Evolutionary conservation across 2,888 invertebrate genomes (phyloP), one percentile per base, ranked within the genome.

Genomic region (Drosophila percnosoma): DNA sequence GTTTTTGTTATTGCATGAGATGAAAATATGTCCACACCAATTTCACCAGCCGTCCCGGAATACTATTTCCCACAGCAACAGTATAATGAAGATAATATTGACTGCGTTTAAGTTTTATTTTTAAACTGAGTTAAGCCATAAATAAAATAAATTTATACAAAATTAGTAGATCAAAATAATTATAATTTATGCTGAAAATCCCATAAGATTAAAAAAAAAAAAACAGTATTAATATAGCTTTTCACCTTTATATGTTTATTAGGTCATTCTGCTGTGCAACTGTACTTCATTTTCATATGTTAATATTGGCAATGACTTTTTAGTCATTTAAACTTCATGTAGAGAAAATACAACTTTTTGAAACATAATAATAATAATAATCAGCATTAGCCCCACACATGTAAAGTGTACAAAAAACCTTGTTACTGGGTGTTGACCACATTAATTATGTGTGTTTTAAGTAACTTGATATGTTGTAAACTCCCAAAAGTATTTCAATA

Each of bases 31-130:
- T 66, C 54, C 58, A 59, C 57, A 61, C 59, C 57, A 69, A 69
- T 74, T 57, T 66, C 31, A 68, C 67, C 80, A 60, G 34, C 60
- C 60, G 58, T 61, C 48, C 29, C 2, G 2, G 40, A 36, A 52
- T 40, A 68, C 82, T 65, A 75, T 73, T 68, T 69, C 74, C 71
- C 76, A 55, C 69, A 72, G 83, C 69, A 80, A 82, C 80, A 85
- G 73, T 68, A 77, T 63, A 62, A 29, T 33, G 29, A 21, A 54
- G 59, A 48, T 62, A 65, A 57, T 65, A 66, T 51, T 70, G 55
- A 61, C 29, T 65, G 61, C 67, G 67, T 74, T 84, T 87, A 70
- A 70, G 74, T 79, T 74, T 62, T 52, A 11, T 34, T 18, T 18
- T 7, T 15, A 7, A 15, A 4, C 45, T 15, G 24, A 45, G 15